Percentiles rank a stretch among this genome's conserved stretches.
These are phyloP conservation scores for Forbesichthys agassizii DNA, from an alignment of 2,113 vertebrate genomes.

Conservation along the genomic window DNA sequence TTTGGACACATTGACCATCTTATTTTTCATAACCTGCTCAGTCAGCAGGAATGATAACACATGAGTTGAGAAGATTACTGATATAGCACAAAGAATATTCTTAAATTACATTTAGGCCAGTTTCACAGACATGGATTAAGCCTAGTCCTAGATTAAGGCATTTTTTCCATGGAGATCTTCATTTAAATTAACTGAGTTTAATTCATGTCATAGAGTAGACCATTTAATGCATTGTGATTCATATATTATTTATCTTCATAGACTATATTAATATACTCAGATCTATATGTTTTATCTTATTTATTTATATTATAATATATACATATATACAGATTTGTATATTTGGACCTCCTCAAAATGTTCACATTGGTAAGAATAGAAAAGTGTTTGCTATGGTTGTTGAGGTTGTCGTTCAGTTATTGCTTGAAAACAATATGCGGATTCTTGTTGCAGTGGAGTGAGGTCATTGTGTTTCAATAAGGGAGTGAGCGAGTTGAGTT, in stretches of 20 bases:
- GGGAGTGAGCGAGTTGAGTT: slow-evolving; percentile 2
- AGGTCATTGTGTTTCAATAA: slow-evolving; percentile 69
- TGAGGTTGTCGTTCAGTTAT: too few relatives aligned
- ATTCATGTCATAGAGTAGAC: background rate
- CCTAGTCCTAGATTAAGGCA: too few relatives aligned
- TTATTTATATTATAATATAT: too few relatives aligned
- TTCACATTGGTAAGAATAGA: too few relatives aligned
- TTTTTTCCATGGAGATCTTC: too few relatives aligned
- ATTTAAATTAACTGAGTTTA: too few relatives aligned
- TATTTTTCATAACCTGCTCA: slow-evolving; percentile 53
- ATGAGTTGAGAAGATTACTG: slow-evolving; percentile 23
- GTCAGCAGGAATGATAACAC: slow-evolving; percentile 26
- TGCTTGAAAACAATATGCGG: slow-evolving; percentile 62
- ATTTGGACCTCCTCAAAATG: too few relatives aligned
- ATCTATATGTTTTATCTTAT: too few relatives aligned
- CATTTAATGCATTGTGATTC: background rate
- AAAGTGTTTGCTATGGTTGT: background rate
- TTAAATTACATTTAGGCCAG: background rate
- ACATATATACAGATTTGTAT: too few relatives aligned
- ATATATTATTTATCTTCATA: background rate
- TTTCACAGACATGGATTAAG: too few relatives aligned
- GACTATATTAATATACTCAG: too few relatives aligned
- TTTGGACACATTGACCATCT: too few relatives aligned
- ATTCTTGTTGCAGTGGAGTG: slow-evolving; percentile 56
- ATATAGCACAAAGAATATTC: slow-evolving; percentile 36